Evolutionary conservation across 2,888 invertebrate species (phyloP), one percentile per base, ranked within the genome.

Genomic region (Melolontha melolontha): DNA sequence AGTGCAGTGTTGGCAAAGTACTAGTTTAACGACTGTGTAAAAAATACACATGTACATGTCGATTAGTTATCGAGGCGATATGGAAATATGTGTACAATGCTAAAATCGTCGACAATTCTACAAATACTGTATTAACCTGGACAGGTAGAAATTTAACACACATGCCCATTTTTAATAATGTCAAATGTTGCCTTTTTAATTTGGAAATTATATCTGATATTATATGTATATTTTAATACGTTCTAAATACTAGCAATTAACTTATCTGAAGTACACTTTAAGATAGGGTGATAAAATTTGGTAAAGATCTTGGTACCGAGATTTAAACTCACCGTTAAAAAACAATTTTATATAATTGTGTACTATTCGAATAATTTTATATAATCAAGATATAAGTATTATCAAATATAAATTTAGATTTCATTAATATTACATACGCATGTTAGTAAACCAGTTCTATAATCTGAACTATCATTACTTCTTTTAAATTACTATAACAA

Each of bases 31-130:
- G 34, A 62, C 47, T 1, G 54, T 16, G 10, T 29, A 47, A 62
- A 54, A 62, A 62, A 62, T 44, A 47, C 29, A 47, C 59, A 16
- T 34, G 47, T 34, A 47, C 47, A 16, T 41, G 55, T 50, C 47
- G 59, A 62, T 62, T 62, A 34, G 42, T 50, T 64, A 64, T 64
- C 64, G 64, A 14, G 34, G 42, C 44, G 64, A 64, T 64, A 64
- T 39, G 52, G 40, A 29, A 27, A 41, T 52, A 64, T 51, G 16
- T 50, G n/a, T 42, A 29, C 34, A 41, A 64, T 34, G 52, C 10
- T 52, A 42, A 64, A 64, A 14, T 10, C 12, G 10, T 10, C 42
- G 47, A 16, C 16, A 34, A 29, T 47, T 62, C 59, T 44, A 39
- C 16, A 49, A 62, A 47, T 49, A n/a, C 7, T 11, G 40, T 40